phyloP scores from a whole-genome alignment of 2,888 invertebrate genomes.

The Linnaemya tessellans region DNA sequence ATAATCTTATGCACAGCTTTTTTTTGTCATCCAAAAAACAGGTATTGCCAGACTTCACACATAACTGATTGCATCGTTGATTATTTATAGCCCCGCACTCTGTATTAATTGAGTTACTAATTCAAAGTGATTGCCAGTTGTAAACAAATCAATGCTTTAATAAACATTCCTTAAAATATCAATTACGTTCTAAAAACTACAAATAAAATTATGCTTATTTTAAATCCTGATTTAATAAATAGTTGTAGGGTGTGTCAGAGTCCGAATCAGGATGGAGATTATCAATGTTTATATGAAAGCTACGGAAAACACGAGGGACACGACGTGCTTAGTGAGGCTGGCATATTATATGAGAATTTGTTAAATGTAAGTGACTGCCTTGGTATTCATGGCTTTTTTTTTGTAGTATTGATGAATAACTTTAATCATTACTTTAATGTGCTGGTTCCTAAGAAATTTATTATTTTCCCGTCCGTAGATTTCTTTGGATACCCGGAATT shows the following conservation, averaged over 20 bases:
- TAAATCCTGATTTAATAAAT: constrained; percentile 71
- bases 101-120: background rate
- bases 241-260: constrained; percentile 76
- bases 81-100: too few relatives aligned
- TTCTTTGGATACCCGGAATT: constrained; percentile 52
- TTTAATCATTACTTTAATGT: background rate
- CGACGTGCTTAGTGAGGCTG: constrained; percentile 66
- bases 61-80: too few relatives aligned
- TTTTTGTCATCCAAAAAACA: too few relatives aligned
- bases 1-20: too few relatives aligned
- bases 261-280: constrained; percentile 73
- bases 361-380: constrained; percentile 65
- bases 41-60: too few relatives aligned
- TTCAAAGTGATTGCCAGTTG: constrained; percentile 14
- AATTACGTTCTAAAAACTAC: background rate
- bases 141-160: constrained; percentile 29
- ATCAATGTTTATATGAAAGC: constrained; percentile 68
- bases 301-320: background rate
- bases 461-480: constrained; percentile 45
- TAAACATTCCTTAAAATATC: background rate
- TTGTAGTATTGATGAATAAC: background rate
- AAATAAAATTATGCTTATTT: constrained; percentile 41
- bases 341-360: constrained; percentile 75
- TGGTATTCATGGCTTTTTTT: background rate
- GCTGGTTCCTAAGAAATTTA: background rate